phyloP scores from a whole-genome alignment of 2,888 invertebrate genomes.

The Drosophila buzzatii region DNA sequence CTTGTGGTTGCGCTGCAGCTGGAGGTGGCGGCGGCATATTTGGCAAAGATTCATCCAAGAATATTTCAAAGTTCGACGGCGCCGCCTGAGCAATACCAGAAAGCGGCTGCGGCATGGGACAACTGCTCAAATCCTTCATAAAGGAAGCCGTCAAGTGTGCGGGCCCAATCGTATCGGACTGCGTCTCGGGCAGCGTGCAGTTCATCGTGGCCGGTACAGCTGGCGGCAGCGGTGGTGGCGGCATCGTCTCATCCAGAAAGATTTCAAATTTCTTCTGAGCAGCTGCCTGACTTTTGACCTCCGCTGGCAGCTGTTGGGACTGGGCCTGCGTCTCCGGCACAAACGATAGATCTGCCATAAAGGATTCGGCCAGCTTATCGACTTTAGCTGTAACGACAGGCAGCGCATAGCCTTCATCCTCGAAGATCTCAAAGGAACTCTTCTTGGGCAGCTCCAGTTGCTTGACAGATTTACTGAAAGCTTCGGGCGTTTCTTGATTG shows the following conservation, averaged over 20 bases:
- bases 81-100: background rate
- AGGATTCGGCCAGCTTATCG: constrained; percentile 53
- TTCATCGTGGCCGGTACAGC: constrained; percentile 25
- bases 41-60: constrained; percentile 40
- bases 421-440: constrained; percentile 41
- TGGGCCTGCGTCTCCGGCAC: constrained; percentile 59
- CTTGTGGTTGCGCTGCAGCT: background rate
- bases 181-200: constrained; percentile 53
- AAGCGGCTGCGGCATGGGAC: constrained; percentile 12
- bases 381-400: constrained; percentile 11
- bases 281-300: background rate
- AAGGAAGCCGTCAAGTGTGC: constrained; percentile 64
- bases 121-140: constrained; percentile 71
- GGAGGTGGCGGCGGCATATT: constrained; percentile 1
- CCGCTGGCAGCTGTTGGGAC: background rate
- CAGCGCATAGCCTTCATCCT: constrained; percentile 32
- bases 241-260: constrained; percentile 60
- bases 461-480: constrained; percentile 37
- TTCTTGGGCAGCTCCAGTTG: constrained; percentile 14
- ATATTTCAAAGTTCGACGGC: constrained; percentile 30
- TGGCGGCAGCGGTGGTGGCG: constrained; percentile 20
- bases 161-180: constrained; percentile 38
- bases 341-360: constrained; percentile 70
- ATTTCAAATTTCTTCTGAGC: constrained; percentile 53
- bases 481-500: constrained; percentile 59